These are phyloP conservation scores for Andrena fulva DNA, from an alignment of 2,888 invertebrate species.

Conservation along the genomic window DNA sequence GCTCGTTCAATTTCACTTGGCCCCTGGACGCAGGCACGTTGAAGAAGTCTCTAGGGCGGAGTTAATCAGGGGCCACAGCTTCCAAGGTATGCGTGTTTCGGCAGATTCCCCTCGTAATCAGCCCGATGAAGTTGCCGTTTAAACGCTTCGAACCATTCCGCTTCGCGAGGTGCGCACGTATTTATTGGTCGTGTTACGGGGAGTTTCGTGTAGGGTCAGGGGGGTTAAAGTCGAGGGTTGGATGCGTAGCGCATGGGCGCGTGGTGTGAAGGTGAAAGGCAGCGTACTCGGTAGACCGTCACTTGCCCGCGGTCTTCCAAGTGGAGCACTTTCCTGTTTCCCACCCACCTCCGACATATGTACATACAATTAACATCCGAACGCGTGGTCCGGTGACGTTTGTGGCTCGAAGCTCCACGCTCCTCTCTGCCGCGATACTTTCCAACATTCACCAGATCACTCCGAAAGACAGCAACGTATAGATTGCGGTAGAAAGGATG, in stretches of 20 bases:
- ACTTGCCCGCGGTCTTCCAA: conserved; percentile 74
- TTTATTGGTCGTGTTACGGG: conserved; percentile 36
- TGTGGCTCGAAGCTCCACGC: not conserved
- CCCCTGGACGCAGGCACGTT: not conserved
- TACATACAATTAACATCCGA: not conserved
- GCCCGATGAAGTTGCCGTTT: not conserved
- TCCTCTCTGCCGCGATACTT: not conserved
- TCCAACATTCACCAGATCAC: no score
- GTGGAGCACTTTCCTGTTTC: conserved; percentile 59
- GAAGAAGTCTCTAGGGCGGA: not conserved
- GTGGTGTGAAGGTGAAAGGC: conserved; percentile 65
- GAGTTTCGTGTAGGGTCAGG: conserved; percentile 4
- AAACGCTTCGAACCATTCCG: conserved; percentile 38
- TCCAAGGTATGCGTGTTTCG: not conserved
- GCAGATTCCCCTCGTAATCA: not conserved
- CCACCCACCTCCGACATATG: not conserved
- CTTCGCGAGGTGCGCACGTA: conserved; percentile 37
- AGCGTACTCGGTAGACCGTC: conserved; percentile 59
- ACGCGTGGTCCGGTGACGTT: not conserved
- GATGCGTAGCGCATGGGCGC: conserved; percentile 74
- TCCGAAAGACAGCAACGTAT: not conserved
- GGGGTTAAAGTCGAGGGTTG: conserved; percentile 67
- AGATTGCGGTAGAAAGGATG: not conserved
- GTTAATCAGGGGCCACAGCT: not conserved
- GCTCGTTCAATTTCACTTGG: not conserved